Percentiles rank a stretch among this genome's conserved stretches.
Conservation (phyloP, 1,140 invertebrate species). For the Papilio glaucus region DNA sequence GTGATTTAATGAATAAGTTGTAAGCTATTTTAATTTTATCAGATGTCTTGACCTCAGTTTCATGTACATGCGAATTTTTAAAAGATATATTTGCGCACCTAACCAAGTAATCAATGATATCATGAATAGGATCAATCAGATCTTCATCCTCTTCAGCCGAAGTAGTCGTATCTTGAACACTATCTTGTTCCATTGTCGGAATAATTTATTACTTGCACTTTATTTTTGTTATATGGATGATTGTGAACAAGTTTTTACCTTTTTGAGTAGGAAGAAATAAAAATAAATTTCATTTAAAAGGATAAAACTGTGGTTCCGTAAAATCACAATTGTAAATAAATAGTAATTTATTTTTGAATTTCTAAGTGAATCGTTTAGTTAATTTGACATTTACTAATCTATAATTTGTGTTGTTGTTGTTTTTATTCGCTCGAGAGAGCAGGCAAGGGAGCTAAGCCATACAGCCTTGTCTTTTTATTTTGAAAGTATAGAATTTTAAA, state of each 20-base stretch:
- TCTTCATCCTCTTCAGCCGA: constrained; percentile 42
- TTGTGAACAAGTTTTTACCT: background rate
- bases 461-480: too few relatives aligned
- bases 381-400: too few relatives aligned
- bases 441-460: too few relatives aligned
- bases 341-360: too few relatives aligned
- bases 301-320: too few relatives aligned
- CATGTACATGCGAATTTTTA: constrained; percentile 91
- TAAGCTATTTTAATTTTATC: constrained; percentile 89
- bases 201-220: background rate
- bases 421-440: too few relatives aligned
- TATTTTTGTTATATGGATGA: background rate
- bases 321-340: too few relatives aligned
- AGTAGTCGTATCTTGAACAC: background rate
- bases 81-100: constrained; percentile 84
- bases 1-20: constrained; percentile 87
- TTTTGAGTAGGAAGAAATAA: background rate
- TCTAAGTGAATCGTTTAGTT: too few relatives aligned
- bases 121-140: constrained; percentile 70
- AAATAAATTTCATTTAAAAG: too few relatives aligned
- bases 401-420: too few relatives aligned
- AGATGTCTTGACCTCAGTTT: constrained; percentile 86
- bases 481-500: too few relatives aligned
- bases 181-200: constrained; percentile 31
- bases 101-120: constrained; percentile 81